Conservation (phyloP, 2,113 vertebrate species). For the Passer montanus region DNA sequence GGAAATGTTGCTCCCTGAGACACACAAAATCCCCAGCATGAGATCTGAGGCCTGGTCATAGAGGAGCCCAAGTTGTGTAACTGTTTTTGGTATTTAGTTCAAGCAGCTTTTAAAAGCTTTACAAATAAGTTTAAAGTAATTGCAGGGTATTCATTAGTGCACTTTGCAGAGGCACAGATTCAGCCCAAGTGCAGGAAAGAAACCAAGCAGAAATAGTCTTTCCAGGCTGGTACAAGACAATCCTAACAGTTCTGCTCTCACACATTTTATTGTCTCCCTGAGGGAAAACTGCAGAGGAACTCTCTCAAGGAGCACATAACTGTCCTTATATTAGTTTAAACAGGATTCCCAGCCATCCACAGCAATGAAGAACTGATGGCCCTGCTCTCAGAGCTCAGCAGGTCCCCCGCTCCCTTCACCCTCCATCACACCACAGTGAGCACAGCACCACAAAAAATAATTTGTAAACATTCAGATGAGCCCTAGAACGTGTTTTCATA, state of each 20-base stretch:
- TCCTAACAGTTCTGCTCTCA: background rate
- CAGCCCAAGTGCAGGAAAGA: background rate
- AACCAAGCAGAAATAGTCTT: background rate
- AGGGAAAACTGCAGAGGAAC: background rate
- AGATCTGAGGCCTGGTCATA: background rate
- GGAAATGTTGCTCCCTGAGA: background rate
- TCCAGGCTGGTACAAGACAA: background rate
- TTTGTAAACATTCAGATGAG: background rate
- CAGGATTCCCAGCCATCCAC: background rate
- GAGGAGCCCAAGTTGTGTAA: background rate
- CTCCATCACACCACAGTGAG: fast-evolving
- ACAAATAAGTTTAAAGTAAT: background rate
- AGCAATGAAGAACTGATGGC: background rate
- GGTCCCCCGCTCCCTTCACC: background rate
- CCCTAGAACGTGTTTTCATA: background rate
- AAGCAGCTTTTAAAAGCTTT: conserved; percentile 25
- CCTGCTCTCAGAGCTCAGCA: background rate
- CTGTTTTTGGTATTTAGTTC: background rate
- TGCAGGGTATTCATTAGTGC: background rate
- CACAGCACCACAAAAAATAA: background rate
- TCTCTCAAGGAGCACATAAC: background rate
- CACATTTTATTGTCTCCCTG: background rate
- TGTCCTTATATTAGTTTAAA: background rate
- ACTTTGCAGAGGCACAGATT: background rate
- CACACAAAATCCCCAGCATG: background rate